Conservation (phyloP, 2,113 vertebrate species). For the Xiphophorus hellerii region DNA sequence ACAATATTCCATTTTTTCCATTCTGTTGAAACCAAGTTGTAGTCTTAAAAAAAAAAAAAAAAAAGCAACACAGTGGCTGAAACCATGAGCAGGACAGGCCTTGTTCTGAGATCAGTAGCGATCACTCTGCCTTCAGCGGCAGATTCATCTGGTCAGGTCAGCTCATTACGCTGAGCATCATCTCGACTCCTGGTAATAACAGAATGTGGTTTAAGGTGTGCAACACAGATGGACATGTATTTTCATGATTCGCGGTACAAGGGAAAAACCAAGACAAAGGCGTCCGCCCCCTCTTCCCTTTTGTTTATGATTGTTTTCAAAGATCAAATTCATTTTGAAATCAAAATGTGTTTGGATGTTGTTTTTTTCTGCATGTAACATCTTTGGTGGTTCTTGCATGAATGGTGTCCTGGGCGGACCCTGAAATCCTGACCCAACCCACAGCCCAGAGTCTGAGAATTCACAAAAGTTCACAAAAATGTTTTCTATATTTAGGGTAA, state of each 20-base stretch:
- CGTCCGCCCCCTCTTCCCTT: background rate
- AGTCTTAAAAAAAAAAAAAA: background rate
- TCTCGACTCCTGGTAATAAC: background rate
- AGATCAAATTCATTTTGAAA: constrained; percentile 19
- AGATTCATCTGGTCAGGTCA: background rate
- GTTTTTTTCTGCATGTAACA: constrained; percentile 19
- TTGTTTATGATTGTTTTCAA: constrained; percentile 32
- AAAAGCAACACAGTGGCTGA: background rate
- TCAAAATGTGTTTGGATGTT: constrained; percentile 32
- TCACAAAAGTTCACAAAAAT: background rate
- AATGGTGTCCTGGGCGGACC: no score
- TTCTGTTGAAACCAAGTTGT: background rate
- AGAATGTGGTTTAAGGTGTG: background rate
- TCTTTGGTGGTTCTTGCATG: background rate
- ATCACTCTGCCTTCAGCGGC: background rate
- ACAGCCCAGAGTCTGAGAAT: background rate
- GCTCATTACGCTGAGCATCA: background rate
- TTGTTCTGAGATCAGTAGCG: background rate
- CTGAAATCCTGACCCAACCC: no score
- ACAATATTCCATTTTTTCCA: background rate
- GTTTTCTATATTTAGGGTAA: background rate
- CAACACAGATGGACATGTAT: constrained; percentile 1
- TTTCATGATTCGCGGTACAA: constrained; percentile 9
- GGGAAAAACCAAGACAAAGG: background rate
- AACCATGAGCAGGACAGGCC: background rate